Evolutionary conservation across 2,797 vertebrate genomes (phyloP).

Genomic region (Sebastes ruberrimus): DNA sequence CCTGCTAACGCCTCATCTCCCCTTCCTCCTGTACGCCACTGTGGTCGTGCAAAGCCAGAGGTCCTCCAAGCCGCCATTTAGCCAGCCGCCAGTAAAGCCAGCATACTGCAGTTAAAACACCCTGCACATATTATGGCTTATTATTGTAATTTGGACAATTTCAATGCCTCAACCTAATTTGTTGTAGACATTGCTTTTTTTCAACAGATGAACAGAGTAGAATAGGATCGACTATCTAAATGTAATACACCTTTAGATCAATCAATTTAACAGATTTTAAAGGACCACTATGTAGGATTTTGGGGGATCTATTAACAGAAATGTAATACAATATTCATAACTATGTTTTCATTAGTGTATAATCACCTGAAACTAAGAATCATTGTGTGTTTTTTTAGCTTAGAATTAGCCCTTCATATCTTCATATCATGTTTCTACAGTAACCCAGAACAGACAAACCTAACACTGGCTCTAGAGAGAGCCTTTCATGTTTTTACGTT

Average conservation of each 20-base stretch:
- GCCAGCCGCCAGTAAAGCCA: neutral
- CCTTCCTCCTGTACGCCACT: neutral
- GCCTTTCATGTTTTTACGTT: no score
- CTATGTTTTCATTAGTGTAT: no score
- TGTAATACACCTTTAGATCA: no score
- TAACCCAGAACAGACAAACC: no score
- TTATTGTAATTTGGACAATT: slow-evolving; percentile 15
- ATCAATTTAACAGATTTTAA: no score
- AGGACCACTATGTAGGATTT: no score
- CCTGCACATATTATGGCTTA: neutral
- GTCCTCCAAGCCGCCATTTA: slow-evolving; percentile 22
- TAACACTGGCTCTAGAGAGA: no score
- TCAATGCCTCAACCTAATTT: neutral
- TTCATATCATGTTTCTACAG: no score
- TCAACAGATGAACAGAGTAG: neutral
- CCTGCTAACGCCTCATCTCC: neutral
- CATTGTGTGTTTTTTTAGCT: no score
- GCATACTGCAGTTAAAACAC: slow-evolving; percentile 5
- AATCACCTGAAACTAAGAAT: no score
- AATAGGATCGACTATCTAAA: neutral
- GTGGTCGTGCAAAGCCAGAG: slow-evolving; percentile 13
- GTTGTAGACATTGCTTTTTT: neutral
- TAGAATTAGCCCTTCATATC: accelerated
- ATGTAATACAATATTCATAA: no score
- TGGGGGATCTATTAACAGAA: no score